Conservation (phyloP, 2,113 vertebrate genomes). For the Grammomys surdaster region DNA sequence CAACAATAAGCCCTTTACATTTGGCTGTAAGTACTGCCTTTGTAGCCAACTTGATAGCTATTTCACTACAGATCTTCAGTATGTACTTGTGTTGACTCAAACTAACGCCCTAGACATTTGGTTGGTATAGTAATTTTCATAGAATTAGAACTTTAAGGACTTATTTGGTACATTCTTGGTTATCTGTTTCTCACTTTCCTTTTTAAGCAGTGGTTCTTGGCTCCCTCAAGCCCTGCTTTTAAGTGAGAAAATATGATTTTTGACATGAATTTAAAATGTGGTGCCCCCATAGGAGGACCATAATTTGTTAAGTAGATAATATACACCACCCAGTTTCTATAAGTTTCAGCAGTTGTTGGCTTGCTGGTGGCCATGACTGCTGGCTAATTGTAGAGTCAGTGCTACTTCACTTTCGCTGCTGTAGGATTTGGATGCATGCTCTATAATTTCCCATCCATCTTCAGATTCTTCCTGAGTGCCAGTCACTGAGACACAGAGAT, state of each 20-base stretch:
- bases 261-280: background rate
- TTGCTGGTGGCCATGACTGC: background rate
- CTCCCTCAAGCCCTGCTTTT: background rate
- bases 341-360: background rate
- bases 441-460: background rate
- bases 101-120: background rate
- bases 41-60: background rate
- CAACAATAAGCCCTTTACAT: conserved; percentile 96
- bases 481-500: background rate
- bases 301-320: background rate
- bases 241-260: background rate
- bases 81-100: conserved; percentile 12
- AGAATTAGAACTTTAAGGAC: conserved; percentile 39
- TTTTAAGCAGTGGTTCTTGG: background rate
- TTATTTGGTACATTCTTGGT: background rate
- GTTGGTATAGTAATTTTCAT: background rate
- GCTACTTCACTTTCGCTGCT: background rate
- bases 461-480: background rate
- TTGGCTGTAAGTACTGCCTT: conserved; percentile 93
- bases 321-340: background rate
- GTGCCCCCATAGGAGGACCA: background rate
- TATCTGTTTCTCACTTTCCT: background rate
- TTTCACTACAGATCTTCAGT: background rate
- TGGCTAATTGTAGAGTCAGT: background rate
- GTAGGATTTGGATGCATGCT: background rate